Percentiles rank a stretch among this genome's conserved stretches.
These are phyloP conservation scores for Motacilla tschutschensis DNA, from an alignment of 2,113 vertebrate species.

Conservation along the genomic window DNA sequence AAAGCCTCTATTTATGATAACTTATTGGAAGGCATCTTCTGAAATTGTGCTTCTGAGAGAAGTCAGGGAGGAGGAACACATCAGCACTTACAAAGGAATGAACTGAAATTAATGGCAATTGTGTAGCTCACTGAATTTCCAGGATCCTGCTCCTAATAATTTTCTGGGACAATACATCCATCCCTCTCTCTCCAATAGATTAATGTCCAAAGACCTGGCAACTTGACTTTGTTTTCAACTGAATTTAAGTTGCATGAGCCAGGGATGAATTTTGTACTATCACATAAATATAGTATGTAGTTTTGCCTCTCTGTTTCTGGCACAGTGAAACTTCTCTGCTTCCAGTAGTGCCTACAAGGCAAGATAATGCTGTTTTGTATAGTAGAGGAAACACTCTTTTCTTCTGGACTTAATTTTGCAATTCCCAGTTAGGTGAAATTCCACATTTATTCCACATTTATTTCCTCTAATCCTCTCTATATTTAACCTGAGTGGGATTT, in stretches of 20 bases:
- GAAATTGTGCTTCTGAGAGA: background rate
- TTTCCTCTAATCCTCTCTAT: background rate
- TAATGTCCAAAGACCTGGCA: background rate
- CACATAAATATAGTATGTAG: background rate
- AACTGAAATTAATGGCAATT: background rate
- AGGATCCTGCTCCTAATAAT: background rate
- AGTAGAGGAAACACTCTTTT: background rate
- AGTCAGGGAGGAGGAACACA: background rate
- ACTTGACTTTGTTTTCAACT: background rate
- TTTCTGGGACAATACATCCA: background rate
- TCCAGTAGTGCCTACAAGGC: background rate
- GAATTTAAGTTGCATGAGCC: background rate
- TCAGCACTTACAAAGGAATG: background rate
- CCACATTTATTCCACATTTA: background rate
- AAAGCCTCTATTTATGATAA: background rate
- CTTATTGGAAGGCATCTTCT: background rate
- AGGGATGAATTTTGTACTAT: background rate
- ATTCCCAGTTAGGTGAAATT: background rate
- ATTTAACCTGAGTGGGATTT: background rate
- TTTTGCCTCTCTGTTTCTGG: background rate
- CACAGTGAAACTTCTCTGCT: background rate
- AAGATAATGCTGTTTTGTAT: background rate
- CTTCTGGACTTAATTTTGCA: background rate
- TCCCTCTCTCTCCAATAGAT: background rate
- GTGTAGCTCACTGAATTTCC: background rate